Percentiles rank a stretch among this genome's conserved stretches.
Evolutionary conservation across 2,888 invertebrate species (phyloP).

Genomic region (Rhimphoctona megacephalus): DNA sequence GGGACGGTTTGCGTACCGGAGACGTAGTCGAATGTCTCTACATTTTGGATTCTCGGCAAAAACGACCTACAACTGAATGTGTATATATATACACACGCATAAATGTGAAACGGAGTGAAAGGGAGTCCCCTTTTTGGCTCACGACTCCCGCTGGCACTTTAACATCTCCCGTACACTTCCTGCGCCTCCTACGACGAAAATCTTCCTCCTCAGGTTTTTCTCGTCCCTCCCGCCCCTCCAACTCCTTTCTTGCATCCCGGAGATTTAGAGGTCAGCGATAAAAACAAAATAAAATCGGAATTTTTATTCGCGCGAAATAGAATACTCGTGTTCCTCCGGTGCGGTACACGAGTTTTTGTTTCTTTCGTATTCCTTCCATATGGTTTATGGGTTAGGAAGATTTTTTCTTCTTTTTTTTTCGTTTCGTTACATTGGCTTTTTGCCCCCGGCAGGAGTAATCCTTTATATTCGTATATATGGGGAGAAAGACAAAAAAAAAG

Average conservation of each 20-base stretch:
- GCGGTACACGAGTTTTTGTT: constrained; percentile 58
- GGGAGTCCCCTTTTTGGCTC: constrained; percentile 70
- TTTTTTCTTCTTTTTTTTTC: constrained; percentile 54
- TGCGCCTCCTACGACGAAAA: constrained; percentile 67
- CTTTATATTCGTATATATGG: constrained; percentile 74
- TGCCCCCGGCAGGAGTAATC: constrained; percentile 67
- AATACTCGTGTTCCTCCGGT: constrained; percentile 73
- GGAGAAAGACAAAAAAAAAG: constrained; percentile 9
- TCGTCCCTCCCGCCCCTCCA: constrained; percentile 22
- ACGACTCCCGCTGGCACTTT: constrained; percentile 73
- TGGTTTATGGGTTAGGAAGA: constrained; percentile 80
- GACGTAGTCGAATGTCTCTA: constrained; percentile 43
- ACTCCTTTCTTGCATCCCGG: constrained; percentile 37
- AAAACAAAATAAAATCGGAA: constrained; percentile 77
- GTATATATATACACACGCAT: constrained; percentile 45
- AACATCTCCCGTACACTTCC: constrained; percentile 62
- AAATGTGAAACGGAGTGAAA: constrained; percentile 51
- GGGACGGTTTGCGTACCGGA: constrained; percentile 56
- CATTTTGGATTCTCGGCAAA: constrained; percentile 65
- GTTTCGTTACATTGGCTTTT: constrained; percentile 53
- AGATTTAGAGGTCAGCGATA: constrained; percentile 72
- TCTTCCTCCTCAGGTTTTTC: constrained; percentile 33
- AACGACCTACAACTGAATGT: constrained; percentile 68
- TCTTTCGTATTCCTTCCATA: constrained; percentile 59
- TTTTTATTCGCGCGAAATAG: constrained; percentile 82